Evolutionary conservation across 2,888 invertebrate genomes (phyloP).

Genomic region (Chaetogeoica ovagalla): DNA sequence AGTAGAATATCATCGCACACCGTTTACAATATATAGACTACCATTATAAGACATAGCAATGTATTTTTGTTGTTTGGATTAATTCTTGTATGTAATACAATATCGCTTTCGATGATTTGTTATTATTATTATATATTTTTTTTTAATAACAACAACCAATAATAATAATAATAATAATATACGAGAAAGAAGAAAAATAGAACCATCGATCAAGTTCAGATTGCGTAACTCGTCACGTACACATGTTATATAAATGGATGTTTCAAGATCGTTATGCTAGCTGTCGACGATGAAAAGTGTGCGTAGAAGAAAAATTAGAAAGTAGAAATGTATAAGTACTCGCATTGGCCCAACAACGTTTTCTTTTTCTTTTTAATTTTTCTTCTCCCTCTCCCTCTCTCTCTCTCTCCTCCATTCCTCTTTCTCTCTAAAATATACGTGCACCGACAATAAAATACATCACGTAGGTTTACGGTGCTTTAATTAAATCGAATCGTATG

Average conservation of each 20-base stretch:
- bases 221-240: constrained; percentile 25
- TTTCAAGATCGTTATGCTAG: constrained; percentile 38
- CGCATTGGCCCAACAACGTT: not conserved
- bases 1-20: no score
- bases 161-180: no score
- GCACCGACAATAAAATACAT: not conserved
- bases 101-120: not conserved
- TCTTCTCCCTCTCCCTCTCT: no score
- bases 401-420: no score
- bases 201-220: constrained; percentile 41
- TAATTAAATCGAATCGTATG: constrained; percentile 41
- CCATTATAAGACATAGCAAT: not conserved
- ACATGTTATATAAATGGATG: not conserved
- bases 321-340: constrained; percentile 35
- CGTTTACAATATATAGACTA: no score
- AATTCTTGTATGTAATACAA: not conserved
- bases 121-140: constrained; percentile 8
- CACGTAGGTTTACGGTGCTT: constrained; percentile 19
- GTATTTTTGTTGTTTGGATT: constrained; percentile 5
- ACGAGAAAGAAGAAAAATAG: constrained; percentile 3
- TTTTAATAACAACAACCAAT: not conserved
- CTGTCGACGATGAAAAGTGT: constrained; percentile 23
- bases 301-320: constrained; percentile 38
- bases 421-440: no score
- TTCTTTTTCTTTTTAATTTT: constrained; percentile 30